Percentiles rank a stretch among this genome's conserved stretches.
phyloP scores from a whole-genome alignment of 1,140 invertebrate species.

The Triops longicaudatus region DNA sequence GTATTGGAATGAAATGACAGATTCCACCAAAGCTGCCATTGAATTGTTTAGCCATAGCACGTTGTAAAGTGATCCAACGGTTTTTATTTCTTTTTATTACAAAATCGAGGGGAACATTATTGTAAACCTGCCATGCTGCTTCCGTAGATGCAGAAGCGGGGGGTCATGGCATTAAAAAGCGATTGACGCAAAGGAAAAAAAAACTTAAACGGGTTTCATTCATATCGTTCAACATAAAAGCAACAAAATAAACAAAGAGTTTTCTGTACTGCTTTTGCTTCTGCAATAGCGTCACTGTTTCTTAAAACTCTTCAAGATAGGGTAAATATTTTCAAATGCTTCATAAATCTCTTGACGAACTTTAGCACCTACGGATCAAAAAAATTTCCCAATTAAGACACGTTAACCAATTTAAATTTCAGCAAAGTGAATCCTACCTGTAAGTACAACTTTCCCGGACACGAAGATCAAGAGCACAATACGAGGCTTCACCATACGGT shows the following conservation, averaged over 20 bases:
- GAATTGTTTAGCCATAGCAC: conserved; percentile 20
- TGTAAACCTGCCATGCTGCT: neutral
- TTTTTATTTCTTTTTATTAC: conserved; percentile 9
- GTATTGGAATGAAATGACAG: conserved; percentile 16
- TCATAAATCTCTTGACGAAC: conserved; percentile 97
- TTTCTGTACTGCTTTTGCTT: neutral
- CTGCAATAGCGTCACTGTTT: conserved; percentile 57
- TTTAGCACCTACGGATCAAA: conserved; percentile 75
- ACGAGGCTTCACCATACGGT: conserved; percentile 97
- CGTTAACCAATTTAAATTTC: neutral
- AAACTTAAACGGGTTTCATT: neutral
- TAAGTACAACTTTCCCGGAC: conserved; percentile 95
- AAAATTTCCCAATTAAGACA: conserved; percentile 30
- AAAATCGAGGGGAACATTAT: neutral
- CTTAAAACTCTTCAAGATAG: conserved; percentile 97
- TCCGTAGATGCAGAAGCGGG: too few relatives aligned
- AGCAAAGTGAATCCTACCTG: conserved; percentile 50
- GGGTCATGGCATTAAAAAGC: neutral
- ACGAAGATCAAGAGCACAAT: conserved; percentile 99
- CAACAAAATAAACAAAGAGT: neutral
- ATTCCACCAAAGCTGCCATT: conserved; percentile 20
- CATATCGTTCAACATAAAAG: neutral
- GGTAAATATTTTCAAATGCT: conserved; percentile 99
- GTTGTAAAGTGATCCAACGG: neutral
- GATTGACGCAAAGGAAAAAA: neutral